Evolutionary conservation across 2,888 invertebrate genomes (phyloP), one percentile per base, ranked within the genome.

Genomic region (Ectobius pallidus): DNA sequence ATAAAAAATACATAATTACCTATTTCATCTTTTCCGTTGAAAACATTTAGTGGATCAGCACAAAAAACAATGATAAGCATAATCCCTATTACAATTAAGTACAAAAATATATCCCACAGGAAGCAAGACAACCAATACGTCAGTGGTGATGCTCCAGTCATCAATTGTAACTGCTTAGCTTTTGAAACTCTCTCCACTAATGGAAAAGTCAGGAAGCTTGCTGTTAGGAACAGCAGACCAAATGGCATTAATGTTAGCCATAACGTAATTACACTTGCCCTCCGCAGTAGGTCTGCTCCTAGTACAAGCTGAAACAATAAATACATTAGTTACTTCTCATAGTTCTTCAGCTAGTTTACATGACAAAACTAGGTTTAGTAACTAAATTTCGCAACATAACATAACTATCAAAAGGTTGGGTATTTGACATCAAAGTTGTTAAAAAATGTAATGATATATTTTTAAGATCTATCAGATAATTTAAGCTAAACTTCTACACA

Each of bases 51-150:
- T 3, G 55, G 39, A 49, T 76, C 74, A 32, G 79, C 77, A 39
- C 78, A 77, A 20, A 77, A 32, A 2, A 80, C 72, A 25, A 80
- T 78, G 7, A 79, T 39, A 14, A 78, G 78, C 73, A 82, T 55
- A 7, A 83, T 70, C 2, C 83, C 1, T 0, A 81, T 6, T 34
- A 76, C 62, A 7, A 75, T 0, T 11, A 77, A 30, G 68, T 76
- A 81, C 6, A 84, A 27, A 0, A 84, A 0, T 4, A 85, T 78
- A 82, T 93, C 92, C 78, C 86, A 86, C 0, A 85, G 1, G 61
- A 89, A 87, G 68, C 87, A 87, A 3, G 87, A 83, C 1, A 84
- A 49, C 93, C 93, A 94, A 81, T 90, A 91, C 9, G 86, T 81
- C 14, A 81, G 77, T 0, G 87, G 83, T 0, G 88, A 83, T 30